These are phyloP conservation scores for Petrocephalus zakoni DNA, from an alignment of 2,113 vertebrate genomes.

Conservation along the genomic window DNA sequence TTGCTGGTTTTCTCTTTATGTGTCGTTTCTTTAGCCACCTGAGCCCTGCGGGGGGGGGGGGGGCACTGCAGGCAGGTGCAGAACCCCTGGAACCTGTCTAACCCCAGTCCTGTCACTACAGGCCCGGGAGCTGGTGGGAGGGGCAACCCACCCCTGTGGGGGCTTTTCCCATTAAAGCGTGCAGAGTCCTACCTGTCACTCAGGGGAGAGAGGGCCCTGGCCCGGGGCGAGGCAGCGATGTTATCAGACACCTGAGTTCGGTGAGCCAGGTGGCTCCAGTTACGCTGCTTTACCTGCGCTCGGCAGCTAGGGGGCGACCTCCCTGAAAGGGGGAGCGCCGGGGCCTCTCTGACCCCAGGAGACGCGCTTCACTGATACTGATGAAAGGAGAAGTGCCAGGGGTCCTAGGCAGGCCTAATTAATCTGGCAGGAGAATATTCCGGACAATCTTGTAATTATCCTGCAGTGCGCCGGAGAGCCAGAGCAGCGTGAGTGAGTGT, in stretches of 20 bases:
- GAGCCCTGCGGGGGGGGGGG: neutral
- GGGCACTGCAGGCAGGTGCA: neutral
- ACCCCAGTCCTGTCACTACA: neutral
- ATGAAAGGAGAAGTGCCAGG: neutral
- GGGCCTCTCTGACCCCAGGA: neutral
- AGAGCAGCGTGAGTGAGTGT: neutral
- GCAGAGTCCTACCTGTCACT: constrained; percentile 12
- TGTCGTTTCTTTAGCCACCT: neutral
- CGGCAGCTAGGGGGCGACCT: neutral
- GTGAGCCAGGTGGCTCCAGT: neutral
- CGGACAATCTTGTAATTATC: neutral
- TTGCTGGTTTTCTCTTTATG: neutral
- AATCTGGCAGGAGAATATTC: constrained; percentile 6
- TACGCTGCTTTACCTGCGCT: neutral
- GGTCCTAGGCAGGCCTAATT: neutral
- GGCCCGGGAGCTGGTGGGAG: constrained; percentile 9
- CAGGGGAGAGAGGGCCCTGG: neutral
- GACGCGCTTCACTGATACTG: neutral
- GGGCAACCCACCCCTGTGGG: neutral
- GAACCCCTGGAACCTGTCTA: constrained; percentile 2
- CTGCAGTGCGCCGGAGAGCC: neutral
- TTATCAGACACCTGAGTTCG: neutral
- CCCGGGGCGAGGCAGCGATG: neutral
- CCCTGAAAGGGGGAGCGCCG: neutral
- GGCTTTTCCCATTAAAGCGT: neutral